phyloP scores from a whole-genome alignment of 2,888 invertebrate species.

The Agriopis aurantiaria region DNA sequence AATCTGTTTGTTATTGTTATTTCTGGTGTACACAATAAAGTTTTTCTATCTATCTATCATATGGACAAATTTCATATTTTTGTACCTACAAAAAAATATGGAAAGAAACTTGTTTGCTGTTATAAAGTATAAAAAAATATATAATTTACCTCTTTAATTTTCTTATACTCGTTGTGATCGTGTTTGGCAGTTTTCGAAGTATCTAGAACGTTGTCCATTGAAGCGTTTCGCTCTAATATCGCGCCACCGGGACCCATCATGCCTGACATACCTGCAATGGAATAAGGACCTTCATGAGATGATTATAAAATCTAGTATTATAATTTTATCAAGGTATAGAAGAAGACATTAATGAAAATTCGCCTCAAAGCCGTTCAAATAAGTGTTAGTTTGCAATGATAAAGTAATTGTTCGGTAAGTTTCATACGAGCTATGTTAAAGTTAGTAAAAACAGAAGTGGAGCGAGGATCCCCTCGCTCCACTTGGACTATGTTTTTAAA shows the following conservation, averaged over 20 bases:
- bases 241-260: slow-evolving; percentile 77
- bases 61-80: too few relatives aligned
- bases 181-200: slow-evolving; percentile 72
- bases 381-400: slow-evolving; percentile 17
- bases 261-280: slow-evolving; percentile 61
- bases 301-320: not conserved
- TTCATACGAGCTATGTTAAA: not conserved
- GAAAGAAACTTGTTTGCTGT: too few relatives aligned
- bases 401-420: too few relatives aligned
- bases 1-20: too few relatives aligned
- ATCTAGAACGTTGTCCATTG: slow-evolving; percentile 79
- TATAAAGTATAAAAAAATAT: too few relatives aligned
- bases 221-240: slow-evolving; percentile 75
- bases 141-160: slow-evolving; percentile 75
- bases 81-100: too few relatives aligned
- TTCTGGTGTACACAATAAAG: too few relatives aligned
- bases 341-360: not conserved
- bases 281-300: not conserved
- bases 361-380: slow-evolving; percentile 5
- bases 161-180: slow-evolving; percentile 81
- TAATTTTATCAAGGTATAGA: not conserved
- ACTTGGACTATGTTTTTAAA: not conserved
- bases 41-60: too few relatives aligned
- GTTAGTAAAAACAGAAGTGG: slow-evolving; percentile 1
- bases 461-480: not conserved